Base-by-base conservation (phyloP, 2,113 vertebrate species). In the Seriola aureovittata region DNA sequence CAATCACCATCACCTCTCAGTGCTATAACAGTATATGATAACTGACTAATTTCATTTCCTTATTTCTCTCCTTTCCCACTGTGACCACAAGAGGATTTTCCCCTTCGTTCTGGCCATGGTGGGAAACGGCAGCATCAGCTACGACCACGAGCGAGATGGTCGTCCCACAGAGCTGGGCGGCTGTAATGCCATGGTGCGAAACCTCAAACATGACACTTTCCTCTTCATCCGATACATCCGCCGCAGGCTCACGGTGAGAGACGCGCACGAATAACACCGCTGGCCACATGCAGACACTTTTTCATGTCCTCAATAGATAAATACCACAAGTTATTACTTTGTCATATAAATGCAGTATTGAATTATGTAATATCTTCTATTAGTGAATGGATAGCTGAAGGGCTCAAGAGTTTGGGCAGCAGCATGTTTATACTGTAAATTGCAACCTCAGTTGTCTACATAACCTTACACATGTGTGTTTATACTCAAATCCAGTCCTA, bases 161-260 rank as follows among this genome's bases (percentile, higher is more conserved):
- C 92, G 97, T 1, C 96, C 97, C 11, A 98, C 97, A 0, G 97
- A 99, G 88, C 93, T 99, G 29, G 97, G 98, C 0, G 97, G 98
- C 78, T 99, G 98, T 91, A 98, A 96, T 0, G 97, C 97, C 82
- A 97, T 98, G 90, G 96, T 99, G 85, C 94, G 98, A 52, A 99
- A 99, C 92, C 96, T 97, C 58, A 95, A 97, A n/a, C 97, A 99
- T 0, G 98, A 99, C 94, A 97, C 97, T 71, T 99, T 99, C 94
- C 94, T 99, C 58, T 97, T 99, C 87, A 97, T 99, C 85, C 96
- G 97, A 91, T 99, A 99, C 1, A 93, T 98, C 63, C 97, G 97
- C 75, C 96, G 96, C 88, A 93, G 98, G n/a, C 95, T 99, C 38
- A 99, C 97, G 77, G 98, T 99, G 88, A 96, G 97, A 38, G 2